Evolutionary conservation across 2,797 vertebrate genomes (phyloP).

Genomic region (Smutsia temminckii): DNA sequence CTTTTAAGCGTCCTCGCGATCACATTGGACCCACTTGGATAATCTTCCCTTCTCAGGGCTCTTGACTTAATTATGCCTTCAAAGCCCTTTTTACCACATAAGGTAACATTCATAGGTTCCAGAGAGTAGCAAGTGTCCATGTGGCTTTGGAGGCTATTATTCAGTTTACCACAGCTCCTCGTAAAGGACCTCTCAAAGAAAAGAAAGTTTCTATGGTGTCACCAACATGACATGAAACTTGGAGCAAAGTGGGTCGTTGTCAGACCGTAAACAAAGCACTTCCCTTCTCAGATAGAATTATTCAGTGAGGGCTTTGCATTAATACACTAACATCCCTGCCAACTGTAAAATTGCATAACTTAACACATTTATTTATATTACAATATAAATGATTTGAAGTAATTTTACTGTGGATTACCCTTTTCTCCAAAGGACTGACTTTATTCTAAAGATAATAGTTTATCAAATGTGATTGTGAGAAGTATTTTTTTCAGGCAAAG

Average conservation of each 20-base stretch:
- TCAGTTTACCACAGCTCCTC: background rate
- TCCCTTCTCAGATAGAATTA: background rate
- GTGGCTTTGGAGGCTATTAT: background rate
- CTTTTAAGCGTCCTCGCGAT: background rate
- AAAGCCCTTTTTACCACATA: background rate
- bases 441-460: conserved; percentile 1
- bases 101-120: background rate
- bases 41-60: background rate
- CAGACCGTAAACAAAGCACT: background rate
- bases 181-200: background rate
- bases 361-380: conserved; percentile 36
- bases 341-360: background rate
- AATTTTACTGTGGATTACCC: background rate
- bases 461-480: background rate
- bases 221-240: background rate
- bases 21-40: background rate
- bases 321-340: background rate
- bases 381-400: background rate
- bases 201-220: background rate
- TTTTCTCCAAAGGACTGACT: conserved; percentile 3
- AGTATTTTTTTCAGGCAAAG: background rate
- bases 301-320: background rate
- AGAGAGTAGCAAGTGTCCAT: background rate
- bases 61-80: background rate
- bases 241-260: background rate